These are phyloP conservation scores for Camponotus pennsylvanicus DNA, from an alignment of 1,140 invertebrate species.

Conservation along the genomic window DNA sequence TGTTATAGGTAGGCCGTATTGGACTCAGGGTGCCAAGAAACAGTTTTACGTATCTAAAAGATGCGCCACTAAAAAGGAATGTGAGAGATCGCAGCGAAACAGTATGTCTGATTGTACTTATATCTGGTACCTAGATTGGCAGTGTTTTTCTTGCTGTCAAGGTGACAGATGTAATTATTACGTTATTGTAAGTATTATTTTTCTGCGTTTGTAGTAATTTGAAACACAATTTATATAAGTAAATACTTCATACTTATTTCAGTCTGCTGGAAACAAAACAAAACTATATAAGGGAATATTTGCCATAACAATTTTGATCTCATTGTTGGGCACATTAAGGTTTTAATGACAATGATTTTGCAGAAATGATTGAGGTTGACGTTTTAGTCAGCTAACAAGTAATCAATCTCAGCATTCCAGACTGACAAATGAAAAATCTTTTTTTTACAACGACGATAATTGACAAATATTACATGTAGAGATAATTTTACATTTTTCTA, in stretches of 20 bases:
- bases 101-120: constrained; percentile 95
- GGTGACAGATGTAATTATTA: constrained; percentile 99
- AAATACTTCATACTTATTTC: constrained; percentile 48
- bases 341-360: constrained; percentile 55
- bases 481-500: constrained; percentile 6
- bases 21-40: constrained; percentile 96
- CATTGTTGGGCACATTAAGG: constrained; percentile 21
- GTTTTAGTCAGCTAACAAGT: constrained; percentile 4
- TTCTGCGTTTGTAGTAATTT: background rate
- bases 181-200: constrained; percentile 93
- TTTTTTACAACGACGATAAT: constrained; percentile 4
- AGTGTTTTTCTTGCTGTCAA: constrained; percentile 98
- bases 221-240: background rate
- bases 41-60: constrained; percentile 97
- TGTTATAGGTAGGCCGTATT: constrained; percentile 94
- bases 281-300: constrained; percentile 7
- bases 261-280: constrained; percentile 71
- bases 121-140: constrained; percentile 99
- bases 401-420: constrained; percentile 18
- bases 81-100: constrained; percentile 89
- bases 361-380: constrained; percentile 6
- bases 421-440: constrained; percentile 15
- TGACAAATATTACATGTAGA: background rate
- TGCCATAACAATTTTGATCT: background rate
- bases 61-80: constrained; percentile 94